These are phyloP conservation scores for Epirrhoe alternata DNA, from an alignment of 2,888 invertebrate genomes.

Conservation along the genomic window DNA sequence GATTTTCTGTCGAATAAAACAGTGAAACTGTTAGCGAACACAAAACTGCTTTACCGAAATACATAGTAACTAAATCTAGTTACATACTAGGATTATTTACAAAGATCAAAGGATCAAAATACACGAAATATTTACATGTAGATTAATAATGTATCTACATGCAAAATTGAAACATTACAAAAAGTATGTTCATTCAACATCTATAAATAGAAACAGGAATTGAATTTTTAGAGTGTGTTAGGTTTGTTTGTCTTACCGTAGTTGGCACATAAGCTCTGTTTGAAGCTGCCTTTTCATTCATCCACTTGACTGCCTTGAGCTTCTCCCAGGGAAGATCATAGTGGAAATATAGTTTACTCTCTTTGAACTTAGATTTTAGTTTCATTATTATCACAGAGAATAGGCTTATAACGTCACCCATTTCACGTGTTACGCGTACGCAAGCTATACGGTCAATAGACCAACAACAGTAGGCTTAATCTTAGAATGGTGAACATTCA, in stretches of 20 bases:
- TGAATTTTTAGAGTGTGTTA: neutral
- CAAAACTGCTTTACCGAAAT: too few relatives aligned
- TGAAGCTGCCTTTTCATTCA: slow-evolving; percentile 90
- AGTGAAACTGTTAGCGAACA: too few relatives aligned
- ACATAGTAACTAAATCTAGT: too few relatives aligned
- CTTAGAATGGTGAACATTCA: slow-evolving; percentile 62
- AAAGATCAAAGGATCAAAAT: too few relatives aligned
- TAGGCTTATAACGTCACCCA: slow-evolving; percentile 82
- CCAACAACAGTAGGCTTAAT: slow-evolving; percentile 62
- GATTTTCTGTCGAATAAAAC: too few relatives aligned
- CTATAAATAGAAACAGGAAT: slow-evolving; percentile 10
- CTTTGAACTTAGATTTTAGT: slow-evolving; percentile 82
- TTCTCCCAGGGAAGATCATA: slow-evolving; percentile 78
- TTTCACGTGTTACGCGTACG: slow-evolving; percentile 59
- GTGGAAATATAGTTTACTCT: slow-evolving; percentile 78
- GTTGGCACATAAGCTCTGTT: slow-evolving; percentile 95
- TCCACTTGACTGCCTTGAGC: slow-evolving; percentile 88
- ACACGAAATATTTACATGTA: too few relatives aligned
- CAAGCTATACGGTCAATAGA: slow-evolving; percentile 71
- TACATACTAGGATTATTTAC: too few relatives aligned
- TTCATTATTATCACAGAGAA: slow-evolving; percentile 83
- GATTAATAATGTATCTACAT: too few relatives aligned
- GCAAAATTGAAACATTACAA: too few relatives aligned
- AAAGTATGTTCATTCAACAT: neutral
- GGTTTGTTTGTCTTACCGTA: slow-evolving; percentile 66